Conservation (phyloP, 1,140 invertebrate genomes). For the Acromyrmex heyeri region DNA sequence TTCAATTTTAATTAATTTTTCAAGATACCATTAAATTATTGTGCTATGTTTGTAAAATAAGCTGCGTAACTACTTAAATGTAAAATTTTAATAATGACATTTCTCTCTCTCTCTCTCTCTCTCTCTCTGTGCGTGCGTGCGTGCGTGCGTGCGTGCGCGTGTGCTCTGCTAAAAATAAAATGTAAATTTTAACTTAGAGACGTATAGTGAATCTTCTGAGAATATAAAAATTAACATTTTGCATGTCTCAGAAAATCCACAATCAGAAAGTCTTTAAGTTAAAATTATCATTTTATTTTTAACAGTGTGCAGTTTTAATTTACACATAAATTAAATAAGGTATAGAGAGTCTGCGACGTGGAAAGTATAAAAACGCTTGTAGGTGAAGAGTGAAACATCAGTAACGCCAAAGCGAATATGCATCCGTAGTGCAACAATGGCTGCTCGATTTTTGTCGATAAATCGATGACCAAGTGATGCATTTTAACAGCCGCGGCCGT, state of each 20-base stretch:
- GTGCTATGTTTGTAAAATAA: neutral
- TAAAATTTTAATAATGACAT: constrained; percentile 13
- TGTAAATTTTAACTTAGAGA: no score
- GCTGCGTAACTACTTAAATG: neutral
- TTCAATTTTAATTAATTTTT: constrained; percentile 5
- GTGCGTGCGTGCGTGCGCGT: no score
- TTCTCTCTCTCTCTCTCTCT: no score
- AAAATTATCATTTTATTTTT: no score
- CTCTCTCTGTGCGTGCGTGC: no score
- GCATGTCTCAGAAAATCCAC: neutral
- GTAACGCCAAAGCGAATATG: neutral
- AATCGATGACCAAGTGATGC: constrained; percentile 57
- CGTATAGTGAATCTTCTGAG: no score
- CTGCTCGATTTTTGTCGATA: constrained; percentile 60
- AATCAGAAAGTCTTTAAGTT: no score
- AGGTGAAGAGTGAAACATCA: neutral
- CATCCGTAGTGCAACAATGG: constrained; percentile 29
- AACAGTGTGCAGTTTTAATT: constrained; percentile 1
- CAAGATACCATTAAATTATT: neutral
- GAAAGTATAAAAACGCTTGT: neutral
- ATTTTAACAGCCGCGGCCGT: constrained; percentile 32
- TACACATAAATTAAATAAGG: constrained; percentile 12
- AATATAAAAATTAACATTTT: neutral
- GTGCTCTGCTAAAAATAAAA: no score
- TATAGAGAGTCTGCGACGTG: neutral